Evolutionary conservation across 2,113 vertebrate genomes (phyloP).

Genomic region (Melanostigma gelatinosum): DNA sequence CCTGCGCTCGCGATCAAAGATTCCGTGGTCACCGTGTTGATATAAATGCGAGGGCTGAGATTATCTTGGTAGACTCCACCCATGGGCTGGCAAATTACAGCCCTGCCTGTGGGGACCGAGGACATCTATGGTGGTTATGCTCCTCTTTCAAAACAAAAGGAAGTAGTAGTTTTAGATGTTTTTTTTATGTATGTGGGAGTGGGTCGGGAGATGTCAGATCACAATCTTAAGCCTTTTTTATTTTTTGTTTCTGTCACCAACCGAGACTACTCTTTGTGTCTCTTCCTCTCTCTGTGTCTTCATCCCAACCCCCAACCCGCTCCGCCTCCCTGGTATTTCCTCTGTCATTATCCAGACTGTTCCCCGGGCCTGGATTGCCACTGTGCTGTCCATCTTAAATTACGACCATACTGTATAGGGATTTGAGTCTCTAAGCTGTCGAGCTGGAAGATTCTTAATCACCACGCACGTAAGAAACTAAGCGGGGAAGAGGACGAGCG

Average conservation of each 20-base stretch:
- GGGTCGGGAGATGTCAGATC: slow-evolving; percentile 44
- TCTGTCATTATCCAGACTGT: slow-evolving; percentile 55
- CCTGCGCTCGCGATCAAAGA: slow-evolving; percentile 65
- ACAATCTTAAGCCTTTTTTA: slow-evolving; percentile 45
- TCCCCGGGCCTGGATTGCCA: slow-evolving; percentile 41
- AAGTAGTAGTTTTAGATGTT: slow-evolving; percentile 65
- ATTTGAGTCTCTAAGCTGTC: slow-evolving; percentile 71
- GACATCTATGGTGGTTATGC: slow-evolving; percentile 35
- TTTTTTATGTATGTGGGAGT: slow-evolving; percentile 28
- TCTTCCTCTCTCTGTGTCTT: slow-evolving; percentile 53
- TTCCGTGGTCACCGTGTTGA: slow-evolving; percentile 61
- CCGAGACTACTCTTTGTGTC: slow-evolving; percentile 64
- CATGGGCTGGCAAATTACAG: slow-evolving; percentile 70
- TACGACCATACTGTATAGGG: slow-evolving; percentile 66
- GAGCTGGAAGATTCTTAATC: slow-evolving; percentile 74
- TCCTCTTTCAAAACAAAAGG: slow-evolving; percentile 69
- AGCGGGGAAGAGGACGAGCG: slow-evolving; percentile 42
- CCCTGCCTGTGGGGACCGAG: slow-evolving; percentile 35
- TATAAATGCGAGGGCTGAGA: slow-evolving; percentile 55
- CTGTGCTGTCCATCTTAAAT: slow-evolving; percentile 73
- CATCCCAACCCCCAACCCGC: slow-evolving; percentile 50
- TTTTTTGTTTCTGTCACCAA: slow-evolving; percentile 33
- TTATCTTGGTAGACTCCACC: slow-evolving; percentile 72
- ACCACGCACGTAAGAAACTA: slow-evolving; percentile 52
- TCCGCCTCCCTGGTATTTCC: slow-evolving; percentile 66